Base-by-base conservation (phyloP, 2,113 vertebrate genomes). In the Calonectris borealis region DNA sequence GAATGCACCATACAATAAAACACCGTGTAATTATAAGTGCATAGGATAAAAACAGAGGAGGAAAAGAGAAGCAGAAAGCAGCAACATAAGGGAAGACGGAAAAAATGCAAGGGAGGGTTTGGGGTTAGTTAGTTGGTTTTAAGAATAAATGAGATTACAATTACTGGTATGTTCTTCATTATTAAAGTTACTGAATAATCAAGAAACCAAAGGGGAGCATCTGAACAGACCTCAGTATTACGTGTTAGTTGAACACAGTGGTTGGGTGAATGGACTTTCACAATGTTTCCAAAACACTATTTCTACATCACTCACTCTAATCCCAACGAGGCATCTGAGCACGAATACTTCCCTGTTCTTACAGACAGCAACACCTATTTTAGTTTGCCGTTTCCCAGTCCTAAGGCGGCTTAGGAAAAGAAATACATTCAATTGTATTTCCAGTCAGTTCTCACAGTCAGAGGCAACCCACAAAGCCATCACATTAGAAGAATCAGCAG, bases 391-490 rank as follows among this genome's bases (percentile, higher is more conserved):
- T 70, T 94, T 87, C 70, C 76, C 64, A 58, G 66, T 84, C 65
- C 58, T 86, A 61, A 91, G n/a, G 85, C 31, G 1, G 54, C 54
- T 89, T 69, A 83, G 55, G 78, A 48, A 77, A 92, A 58, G 14
- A 86, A 90, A 86, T 6, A 60, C 51, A 91, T 66, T 62, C 64
- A 65, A 61, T n/a, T 85, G 49, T 66, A 80, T 72, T 96, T 94
- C 87, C 70, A 89, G 79, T 42, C 89, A 94, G 75, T 61, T 86
- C 70, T 76, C 71, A 71, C 48, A 86, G 93, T 86, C 49, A 81
- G 80, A 95, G 69, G 82, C 69, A 97, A 60, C 49, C 91, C 91
- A 7, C 96, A 96, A 92, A 88, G 61, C 27, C 48, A 73, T 77
- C 64, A 25, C 13, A 2, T 61, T 57, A 85, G 40, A 68, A 57